Conservation (phyloP, 2,113 vertebrate genomes). For the Stegostoma tigrinum region DNA sequence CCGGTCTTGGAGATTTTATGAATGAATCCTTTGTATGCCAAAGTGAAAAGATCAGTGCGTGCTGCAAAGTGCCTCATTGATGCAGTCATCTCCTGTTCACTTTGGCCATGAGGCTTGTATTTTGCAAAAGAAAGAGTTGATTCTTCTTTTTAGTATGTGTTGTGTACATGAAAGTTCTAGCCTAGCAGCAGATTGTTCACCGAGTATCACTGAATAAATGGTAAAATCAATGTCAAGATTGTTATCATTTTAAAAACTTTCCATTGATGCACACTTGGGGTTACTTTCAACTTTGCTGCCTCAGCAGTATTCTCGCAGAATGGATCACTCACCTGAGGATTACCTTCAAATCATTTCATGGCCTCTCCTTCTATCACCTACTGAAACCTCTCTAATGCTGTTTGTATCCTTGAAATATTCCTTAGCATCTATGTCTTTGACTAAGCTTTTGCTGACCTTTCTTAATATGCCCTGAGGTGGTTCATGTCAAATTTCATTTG, state of each 20-base stretch:
- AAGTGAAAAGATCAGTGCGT: not conserved
- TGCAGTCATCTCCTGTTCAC: slow-evolving; percentile 10
- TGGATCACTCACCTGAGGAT: not conserved
- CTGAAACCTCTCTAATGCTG: not conserved
- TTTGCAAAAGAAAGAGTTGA: slow-evolving; percentile 9
- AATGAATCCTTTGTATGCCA: not conserved
- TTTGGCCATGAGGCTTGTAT: not conserved
- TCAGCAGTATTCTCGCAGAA: not conserved
- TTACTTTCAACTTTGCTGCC: not conserved
- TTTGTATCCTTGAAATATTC: not conserved
- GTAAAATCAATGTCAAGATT: not conserved
- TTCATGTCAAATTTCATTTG: not conserved
- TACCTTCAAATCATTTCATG: not conserved
- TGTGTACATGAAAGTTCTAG: not conserved
- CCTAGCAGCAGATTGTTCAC: not conserved
- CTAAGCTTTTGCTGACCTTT: not conserved
- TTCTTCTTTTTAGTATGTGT: slow-evolving; percentile 2
- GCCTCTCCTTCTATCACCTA: not conserved
- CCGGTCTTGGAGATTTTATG: not conserved
- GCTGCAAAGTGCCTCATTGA: slow-evolving; percentile 3
- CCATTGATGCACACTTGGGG: not conserved
- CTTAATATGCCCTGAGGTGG: not conserved
- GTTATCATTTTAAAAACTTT: not conserved
- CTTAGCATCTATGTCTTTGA: not conserved
- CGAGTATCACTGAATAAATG: not conserved